A percentile compares a stretch with the other conserved stretches of the same genome.
phyloP scores from a whole-genome alignment of 2,113 vertebrate genomes.

The Saccopteryx leptura region DNA sequence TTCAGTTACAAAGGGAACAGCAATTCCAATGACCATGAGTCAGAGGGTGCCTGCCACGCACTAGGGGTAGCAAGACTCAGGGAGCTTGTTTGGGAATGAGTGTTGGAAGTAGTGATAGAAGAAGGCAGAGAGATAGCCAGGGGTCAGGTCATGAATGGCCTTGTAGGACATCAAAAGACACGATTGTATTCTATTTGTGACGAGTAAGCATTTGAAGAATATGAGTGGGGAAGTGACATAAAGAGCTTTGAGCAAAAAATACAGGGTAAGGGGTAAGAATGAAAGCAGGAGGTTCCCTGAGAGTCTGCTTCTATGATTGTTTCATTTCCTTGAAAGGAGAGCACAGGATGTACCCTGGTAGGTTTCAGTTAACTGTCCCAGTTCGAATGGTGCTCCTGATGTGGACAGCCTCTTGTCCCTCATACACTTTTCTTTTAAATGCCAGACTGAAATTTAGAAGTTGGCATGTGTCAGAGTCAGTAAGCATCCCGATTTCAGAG shows the following conservation, averaged over 20 bases:
- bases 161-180: not conserved
- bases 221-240: not conserved
- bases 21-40: not conserved
- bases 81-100: not conserved
- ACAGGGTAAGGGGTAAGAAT: not conserved
- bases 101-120: not conserved
- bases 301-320: not conserved
- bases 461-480: not conserved
- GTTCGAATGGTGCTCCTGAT: not conserved
- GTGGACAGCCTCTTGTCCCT: not conserved
- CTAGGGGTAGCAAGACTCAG: not conserved
- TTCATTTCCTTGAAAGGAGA: not conserved
- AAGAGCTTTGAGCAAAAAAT: conserved; percentile 4
- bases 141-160: not conserved
- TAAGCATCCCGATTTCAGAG: conserved; percentile 8
- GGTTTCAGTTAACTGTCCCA: not conserved
- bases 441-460: not conserved
- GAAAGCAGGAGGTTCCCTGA: not conserved
- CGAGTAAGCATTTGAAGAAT: not conserved
- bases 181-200: not conserved
- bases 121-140: not conserved
- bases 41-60: not conserved
- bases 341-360: not conserved
- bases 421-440: not conserved
- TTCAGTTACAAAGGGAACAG: not conserved